Percentiles rank a stretch among this genome's conserved stretches.
These are phyloP conservation scores for Oasisia sp. DNA, from an alignment of 2,888 invertebrate species.

Conservation along the genomic window DNA sequence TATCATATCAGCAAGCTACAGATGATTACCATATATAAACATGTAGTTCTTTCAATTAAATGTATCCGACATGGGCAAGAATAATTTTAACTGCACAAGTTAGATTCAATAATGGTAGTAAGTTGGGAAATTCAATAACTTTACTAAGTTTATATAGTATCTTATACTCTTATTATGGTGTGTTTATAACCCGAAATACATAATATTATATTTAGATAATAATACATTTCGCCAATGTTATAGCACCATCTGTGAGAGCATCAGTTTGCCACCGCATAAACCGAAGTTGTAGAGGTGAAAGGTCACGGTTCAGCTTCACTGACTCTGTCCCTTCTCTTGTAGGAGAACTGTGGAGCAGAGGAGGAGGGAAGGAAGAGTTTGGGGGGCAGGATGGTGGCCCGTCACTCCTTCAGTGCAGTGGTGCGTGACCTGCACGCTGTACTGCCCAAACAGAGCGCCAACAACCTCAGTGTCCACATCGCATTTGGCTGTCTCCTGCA, in stretches of 20 bases:
- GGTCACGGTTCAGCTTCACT: background rate
- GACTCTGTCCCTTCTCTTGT: background rate
- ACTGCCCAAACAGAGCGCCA: conserved; percentile 71
- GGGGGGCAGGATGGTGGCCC: conserved; percentile 19
- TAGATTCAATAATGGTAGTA: background rate
- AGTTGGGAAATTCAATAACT: no score
- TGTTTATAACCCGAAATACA: background rate
- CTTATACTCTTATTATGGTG: background rate
- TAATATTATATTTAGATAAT: background rate
- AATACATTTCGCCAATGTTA: background rate
- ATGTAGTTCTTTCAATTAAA: background rate
- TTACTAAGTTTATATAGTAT: background rate
- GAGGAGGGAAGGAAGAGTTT: conserved; percentile 20
- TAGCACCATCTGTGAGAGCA: background rate
- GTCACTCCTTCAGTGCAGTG: conserved; percentile 32
- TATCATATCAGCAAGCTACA: no score
- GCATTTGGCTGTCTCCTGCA: conserved; percentile 85
- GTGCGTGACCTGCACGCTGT: conserved; percentile 57
- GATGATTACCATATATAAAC: no score
- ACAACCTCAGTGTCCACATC: conserved; percentile 80
- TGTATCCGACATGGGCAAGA: background rate
- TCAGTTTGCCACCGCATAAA: background rate
- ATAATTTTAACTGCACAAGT: background rate
- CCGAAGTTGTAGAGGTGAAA: background rate
- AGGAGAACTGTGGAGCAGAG: background rate